phyloP scores from a whole-genome alignment of 2,888 invertebrate genomes.

The Mythimna pallens region DNA sequence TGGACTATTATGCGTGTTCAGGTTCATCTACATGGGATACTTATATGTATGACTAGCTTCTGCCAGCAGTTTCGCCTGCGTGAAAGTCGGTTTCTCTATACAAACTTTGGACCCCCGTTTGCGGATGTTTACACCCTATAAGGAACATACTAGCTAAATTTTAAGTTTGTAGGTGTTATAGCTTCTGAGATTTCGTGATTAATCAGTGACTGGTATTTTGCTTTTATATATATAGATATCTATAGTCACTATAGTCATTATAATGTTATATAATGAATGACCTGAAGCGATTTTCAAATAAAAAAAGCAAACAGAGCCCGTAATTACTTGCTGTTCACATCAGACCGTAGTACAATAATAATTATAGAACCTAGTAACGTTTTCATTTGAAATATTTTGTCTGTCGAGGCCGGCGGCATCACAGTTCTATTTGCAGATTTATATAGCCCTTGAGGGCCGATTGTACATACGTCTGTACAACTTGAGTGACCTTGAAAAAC shows the following conservation, averaged over 20 bases:
- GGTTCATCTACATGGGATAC: neutral
- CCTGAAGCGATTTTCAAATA: conserved; percentile 15
- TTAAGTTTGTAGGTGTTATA: too few relatives aligned
- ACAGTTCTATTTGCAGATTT: neutral
- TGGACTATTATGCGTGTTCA: neutral
- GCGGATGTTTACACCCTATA: too few relatives aligned
- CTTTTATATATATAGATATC: neutral
- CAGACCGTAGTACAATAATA: conserved; percentile 5
- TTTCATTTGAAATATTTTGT: conserved; percentile 23
- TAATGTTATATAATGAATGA: conserved; percentile 6
- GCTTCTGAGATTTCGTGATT: too few relatives aligned
- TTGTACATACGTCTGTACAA: too few relatives aligned
- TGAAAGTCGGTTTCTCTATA: too few relatives aligned
- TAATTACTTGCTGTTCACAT: conserved; percentile 33
- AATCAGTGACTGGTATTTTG: too few relatives aligned
- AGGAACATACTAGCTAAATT: too few relatives aligned
- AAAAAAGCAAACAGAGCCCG: conserved; percentile 52
- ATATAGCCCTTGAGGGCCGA: too few relatives aligned
- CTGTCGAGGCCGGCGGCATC: conserved; percentile 11
- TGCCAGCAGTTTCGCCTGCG: too few relatives aligned
- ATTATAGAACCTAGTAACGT: conserved; percentile 7
- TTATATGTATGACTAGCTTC: too few relatives aligned
- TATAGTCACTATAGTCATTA: neutral
- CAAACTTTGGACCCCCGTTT: too few relatives aligned
- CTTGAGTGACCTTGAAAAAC: too few relatives aligned